These are phyloP conservation scores for Biston stratarius DNA, from an alignment of 2,888 invertebrate species.

Conservation along the genomic window DNA sequence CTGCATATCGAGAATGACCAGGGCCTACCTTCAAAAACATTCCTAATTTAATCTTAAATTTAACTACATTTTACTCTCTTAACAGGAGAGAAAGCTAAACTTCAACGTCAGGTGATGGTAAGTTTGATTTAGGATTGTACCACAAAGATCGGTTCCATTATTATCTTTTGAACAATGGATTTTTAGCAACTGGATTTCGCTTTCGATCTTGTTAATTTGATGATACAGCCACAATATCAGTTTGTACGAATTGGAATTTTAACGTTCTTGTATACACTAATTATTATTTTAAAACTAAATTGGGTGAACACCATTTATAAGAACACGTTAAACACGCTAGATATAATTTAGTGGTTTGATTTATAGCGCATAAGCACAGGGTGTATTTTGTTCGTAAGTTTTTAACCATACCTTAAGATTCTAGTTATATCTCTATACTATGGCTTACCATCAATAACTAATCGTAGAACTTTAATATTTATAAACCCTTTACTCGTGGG, in stretches of 20 bases:
- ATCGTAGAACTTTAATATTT: conserved; percentile 48
- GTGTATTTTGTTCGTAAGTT: conserved; percentile 62
- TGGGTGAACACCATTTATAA: conserved; percentile 30
- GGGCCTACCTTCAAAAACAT: neutral
- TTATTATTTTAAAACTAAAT: conserved; percentile 10
- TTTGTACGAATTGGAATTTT: conserved; percentile 1
- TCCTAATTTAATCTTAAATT: too few relatives aligned
- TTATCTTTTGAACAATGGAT: too few relatives aligned
- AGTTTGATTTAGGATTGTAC: too few relatives aligned
- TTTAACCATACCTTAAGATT: conserved; percentile 50
- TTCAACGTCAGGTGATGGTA: too few relatives aligned
- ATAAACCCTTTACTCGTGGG: neutral
- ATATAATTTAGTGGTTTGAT: conserved; percentile 54
- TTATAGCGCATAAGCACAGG: conserved; percentile 69
- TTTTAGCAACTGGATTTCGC: neutral
- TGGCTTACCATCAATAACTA: conserved; percentile 50
- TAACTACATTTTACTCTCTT: too few relatives aligned
- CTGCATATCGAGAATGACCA: conserved; percentile 10
- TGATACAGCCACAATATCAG: neutral
- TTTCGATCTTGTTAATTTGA: neutral
- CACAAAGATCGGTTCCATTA: too few relatives aligned
- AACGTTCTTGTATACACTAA: neutral
- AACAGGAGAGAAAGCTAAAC: too few relatives aligned
- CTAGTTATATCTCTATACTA: conserved; percentile 45
- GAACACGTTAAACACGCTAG: conserved; percentile 51